These are phyloP conservation scores for Enchytraeus crypticus DNA, from an alignment of 2,888 invertebrate genomes.

Conservation along the genomic window DNA sequence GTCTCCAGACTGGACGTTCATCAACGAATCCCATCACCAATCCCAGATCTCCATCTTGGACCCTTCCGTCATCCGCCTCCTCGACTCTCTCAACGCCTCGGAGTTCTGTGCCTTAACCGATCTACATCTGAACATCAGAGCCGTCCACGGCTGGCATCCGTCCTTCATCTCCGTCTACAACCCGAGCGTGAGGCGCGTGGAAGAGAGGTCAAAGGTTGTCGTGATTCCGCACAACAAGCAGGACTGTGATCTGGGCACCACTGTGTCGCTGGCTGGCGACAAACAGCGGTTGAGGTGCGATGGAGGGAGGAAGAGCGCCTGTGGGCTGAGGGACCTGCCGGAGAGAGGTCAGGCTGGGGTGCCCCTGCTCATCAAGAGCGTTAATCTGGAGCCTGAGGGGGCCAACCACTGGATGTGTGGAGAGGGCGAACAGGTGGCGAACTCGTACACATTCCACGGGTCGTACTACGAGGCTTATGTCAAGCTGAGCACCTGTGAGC, in stretches of 20 bases:
- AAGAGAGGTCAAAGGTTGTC: conserved; percentile 3
- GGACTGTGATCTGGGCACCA: conserved; percentile 21
- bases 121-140: conserved; percentile 19
- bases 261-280: conserved; percentile 16
- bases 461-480: conserved; percentile 17
- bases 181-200: conserved; percentile 10
- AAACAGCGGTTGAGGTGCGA: conserved; percentile 24
- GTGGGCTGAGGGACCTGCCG: conserved; percentile 21
- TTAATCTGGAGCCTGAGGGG: conserved; percentile 23
- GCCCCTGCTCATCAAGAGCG: conserved; percentile 17
- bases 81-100: conserved; percentile 20
- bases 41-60: conserved; percentile 13
- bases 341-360: conserved; percentile 14
- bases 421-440: background rate
- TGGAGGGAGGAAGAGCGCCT: conserved; percentile 22
- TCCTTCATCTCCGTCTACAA: conserved; percentile 24
- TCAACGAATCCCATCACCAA: conserved; percentile 5
- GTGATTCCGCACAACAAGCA: conserved; percentile 6
- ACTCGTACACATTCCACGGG: conserved; percentile 15
- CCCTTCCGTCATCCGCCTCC: conserved; percentile 8
- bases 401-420: conserved; percentile 14
- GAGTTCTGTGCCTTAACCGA: conserved; percentile 27
- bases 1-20: conserved; percentile 21
- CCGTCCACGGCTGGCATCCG: conserved; percentile 25
- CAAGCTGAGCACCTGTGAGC: conserved; percentile 13